Evolutionary conservation across 2,113 vertebrate genomes (phyloP), one percentile per base, ranked within the genome.

Genomic region (Benitochromis conjunctus): DNA sequence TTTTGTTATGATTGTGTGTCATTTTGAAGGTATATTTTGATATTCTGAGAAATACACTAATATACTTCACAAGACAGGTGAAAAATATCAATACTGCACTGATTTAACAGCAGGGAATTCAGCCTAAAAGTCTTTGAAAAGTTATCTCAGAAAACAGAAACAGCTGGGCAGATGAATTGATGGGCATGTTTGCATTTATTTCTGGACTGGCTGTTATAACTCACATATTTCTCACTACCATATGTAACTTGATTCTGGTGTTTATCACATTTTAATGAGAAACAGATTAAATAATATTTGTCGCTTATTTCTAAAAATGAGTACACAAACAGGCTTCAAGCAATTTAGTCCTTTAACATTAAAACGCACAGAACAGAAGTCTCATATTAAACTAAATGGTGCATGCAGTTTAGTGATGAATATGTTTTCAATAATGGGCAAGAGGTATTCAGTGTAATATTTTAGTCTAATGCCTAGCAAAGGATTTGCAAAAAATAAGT

Each of bases 161-260:
- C 24, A 76, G 43, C 7, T 51, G 16, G 43, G 29, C 6, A 1
- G 24, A n/a, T 76, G 69, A 76, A 31, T 2, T n/a, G 41, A 29
- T 48, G 24, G 24, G 14, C 24, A 29, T 51, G 9, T 76, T 76
- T 76, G 46, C 4, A 7, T 76, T 51, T 31, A 51, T 51, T 0
- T 12, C 14, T 19, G 18, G 29, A 19, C 1, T 51, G 24, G 9
- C 16, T 51, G 26, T 76, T 51, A 13, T 4, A 19, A 51, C 24
- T 31, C 24, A 0, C 24, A 51, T 12, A 31, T 51, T 51, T 0
- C 0, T 1, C 69, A 74, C 9, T 2, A 29, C 24, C 43, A 76
- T 1, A 12, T 0, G 1, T 74, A 74, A 51, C 66, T 74, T 48
- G 46, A 46, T 48, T 74, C 18, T 3, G 14, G 2, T 24, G 3